A percentile compares a stretch with the other conserved stretches of the same genome.
Evolutionary conservation across 2,113 vertebrate genomes (phyloP).

Genomic region (Poeciliopsis turrubarensis): DNA sequence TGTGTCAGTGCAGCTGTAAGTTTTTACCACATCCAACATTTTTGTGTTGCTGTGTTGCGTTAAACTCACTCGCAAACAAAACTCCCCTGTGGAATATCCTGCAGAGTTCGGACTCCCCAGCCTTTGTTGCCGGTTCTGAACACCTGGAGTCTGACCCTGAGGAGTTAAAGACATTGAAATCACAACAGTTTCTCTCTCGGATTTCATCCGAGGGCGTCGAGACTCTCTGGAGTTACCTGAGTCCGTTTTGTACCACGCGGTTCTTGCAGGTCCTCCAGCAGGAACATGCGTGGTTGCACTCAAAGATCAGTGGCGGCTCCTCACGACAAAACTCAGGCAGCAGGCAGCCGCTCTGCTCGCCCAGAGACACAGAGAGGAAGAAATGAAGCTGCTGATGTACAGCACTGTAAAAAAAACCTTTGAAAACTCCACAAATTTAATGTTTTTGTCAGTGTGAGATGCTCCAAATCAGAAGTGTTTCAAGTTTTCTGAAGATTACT

Average conservation of each 20-base stretch:
- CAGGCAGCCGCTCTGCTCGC: conserved; percentile 86
- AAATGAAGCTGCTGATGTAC: neutral
- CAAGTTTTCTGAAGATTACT: neutral
- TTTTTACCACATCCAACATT: neutral
- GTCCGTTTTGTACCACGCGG: conserved; percentile 94
- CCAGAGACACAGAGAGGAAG: neutral
- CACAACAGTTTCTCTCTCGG: neutral
- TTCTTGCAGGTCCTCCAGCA: conserved; percentile 97
- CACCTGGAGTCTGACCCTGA: conserved; percentile 90
- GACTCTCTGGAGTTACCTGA: conserved; percentile 76
- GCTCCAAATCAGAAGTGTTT: neutral
- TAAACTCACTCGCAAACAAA: conserved; percentile 96
- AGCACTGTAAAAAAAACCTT: neutral
- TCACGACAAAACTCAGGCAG: conserved; percentile 94
- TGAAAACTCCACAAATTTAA: neutral
- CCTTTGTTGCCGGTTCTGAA: conserved; percentile 92
- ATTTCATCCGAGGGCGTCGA: too few relatives aligned
- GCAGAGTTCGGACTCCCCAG: conserved; percentile 93
- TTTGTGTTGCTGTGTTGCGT: neutral
- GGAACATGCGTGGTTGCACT: conserved; percentile 97
- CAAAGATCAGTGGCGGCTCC: conserved; percentile 93
- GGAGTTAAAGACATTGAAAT: conserved; percentile 26
- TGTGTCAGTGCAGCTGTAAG: neutral
- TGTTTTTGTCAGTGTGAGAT: neutral
- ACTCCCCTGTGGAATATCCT: conserved; percentile 92